Evolutionary conservation across 2,113 vertebrate species (phyloP), one percentile per base, ranked within the genome.

Genomic region (Callionymus lyra): DNA sequence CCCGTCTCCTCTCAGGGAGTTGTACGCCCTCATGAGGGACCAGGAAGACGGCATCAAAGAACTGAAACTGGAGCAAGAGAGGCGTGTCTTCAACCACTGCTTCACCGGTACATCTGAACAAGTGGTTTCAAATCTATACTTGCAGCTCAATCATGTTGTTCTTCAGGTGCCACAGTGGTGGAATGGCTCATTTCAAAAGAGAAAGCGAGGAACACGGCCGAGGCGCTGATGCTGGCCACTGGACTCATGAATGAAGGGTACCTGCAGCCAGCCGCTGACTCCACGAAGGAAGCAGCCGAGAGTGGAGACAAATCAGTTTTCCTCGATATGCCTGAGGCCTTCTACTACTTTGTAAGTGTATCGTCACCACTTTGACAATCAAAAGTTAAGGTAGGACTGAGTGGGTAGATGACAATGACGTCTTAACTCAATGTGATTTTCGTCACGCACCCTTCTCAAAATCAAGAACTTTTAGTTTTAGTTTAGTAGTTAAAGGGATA

Each of bases 271-370:
- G 91, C 94, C 0, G 90, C 88, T 2, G 93, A 94, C 1, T 36
- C 84, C 0, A 89, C 94, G 17, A 97, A 98, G 64, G 70, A 50
- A 0, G 88, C 85, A 2, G 82, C 71, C 0, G 89, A 92, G 12
- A 67, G 84, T 0, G 57, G 59, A 0, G 68, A 86, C 1, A 89
- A 94, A 17, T 79, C 70, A 1, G 55, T 82, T 13, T 87, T 98
- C 44, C 69, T 97, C 36, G 94, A 99, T 56, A 72, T 90, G 2
- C 47, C 76, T 0, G 84, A 89, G 34, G 94, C 93, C 38, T 85
- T 90, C 50, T 98, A 98, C 62, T 99, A 94, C 66, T 97, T 99
- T 82, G 94, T 98, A 71, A 92, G 93, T 84, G 6, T 32, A n/a
- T n/a, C n/a, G n/a, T n/a, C n/a, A n/a, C n/a, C n/a, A n/a, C n/a